A percentile compares a stretch with the other conserved stretches of the same genome.
These are phyloP conservation scores for Pelecanoides urinatrix DNA, from an alignment of 2,113 vertebrate genomes.

Conservation along the genomic window DNA sequence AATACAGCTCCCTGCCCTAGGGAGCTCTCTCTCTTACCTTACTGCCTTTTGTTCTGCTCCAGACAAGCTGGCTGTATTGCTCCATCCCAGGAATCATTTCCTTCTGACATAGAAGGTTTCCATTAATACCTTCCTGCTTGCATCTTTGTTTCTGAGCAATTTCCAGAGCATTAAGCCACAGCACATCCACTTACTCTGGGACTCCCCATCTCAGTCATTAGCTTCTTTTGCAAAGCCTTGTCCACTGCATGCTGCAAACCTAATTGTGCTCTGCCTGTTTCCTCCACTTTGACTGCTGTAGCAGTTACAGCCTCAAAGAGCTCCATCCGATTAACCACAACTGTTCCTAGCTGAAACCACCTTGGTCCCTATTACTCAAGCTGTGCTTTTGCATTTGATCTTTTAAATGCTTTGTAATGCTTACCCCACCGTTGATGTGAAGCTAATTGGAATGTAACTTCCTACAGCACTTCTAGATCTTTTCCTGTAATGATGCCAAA, in stretches of 20 bases:
- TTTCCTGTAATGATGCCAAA: background rate
- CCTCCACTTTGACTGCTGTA: conserved; percentile 30
- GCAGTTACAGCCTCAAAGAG: conserved; percentile 47
- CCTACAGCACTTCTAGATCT: conserved; percentile 26
- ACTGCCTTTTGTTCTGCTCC: background rate
- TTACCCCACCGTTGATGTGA: background rate
- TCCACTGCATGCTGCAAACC: conserved; percentile 17
- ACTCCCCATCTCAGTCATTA: conserved; percentile 61
- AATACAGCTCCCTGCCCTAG: background rate
- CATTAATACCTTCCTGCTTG: conserved; percentile 24
- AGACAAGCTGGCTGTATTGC: background rate
- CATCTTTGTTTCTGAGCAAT: conserved; percentile 48
- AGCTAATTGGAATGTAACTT: conserved; percentile 39
- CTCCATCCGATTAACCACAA: conserved; percentile 42
- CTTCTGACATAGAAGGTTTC: background rate
- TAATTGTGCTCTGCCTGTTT: conserved; percentile 47
- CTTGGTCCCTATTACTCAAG: conserved; percentile 29
- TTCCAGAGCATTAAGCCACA: conserved; percentile 44
- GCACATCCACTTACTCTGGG: conserved; percentile 34
- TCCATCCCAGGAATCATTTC: background rate
- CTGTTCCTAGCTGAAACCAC: conserved; percentile 26
- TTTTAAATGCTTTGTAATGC: conserved; percentile 35
- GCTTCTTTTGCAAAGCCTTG: conserved; percentile 38
- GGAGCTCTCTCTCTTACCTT: background rate
- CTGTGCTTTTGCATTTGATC: conserved; percentile 57